These are phyloP conservation scores for Melanchra persicariae DNA, from an alignment of 2,888 invertebrate species.

Conservation along the genomic window DNA sequence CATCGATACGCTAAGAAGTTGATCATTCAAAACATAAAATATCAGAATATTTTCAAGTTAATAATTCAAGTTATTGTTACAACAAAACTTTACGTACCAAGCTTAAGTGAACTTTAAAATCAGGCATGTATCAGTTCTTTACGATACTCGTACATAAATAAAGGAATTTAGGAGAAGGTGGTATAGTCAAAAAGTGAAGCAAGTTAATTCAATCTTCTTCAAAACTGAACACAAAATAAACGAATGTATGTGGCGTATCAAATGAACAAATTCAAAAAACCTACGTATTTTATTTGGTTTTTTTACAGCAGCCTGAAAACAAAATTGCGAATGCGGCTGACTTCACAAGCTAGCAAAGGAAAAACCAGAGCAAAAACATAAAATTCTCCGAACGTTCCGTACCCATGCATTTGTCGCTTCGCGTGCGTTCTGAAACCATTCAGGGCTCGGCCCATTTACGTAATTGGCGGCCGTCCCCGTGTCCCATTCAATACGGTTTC, in stretches of 20 bases:
- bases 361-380: constrained; percentile 25
- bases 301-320: not conserved
- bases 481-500: constrained; percentile 54
- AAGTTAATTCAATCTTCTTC: not conserved
- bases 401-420: constrained; percentile 36
- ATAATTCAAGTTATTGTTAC: not conserved
- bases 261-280: not conserved
- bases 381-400: constrained; percentile 10
- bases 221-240: not conserved
- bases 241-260: too few relatives aligned
- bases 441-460: constrained; percentile 57
- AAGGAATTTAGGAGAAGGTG: not conserved
- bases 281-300: not conserved
- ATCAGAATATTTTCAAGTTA: too few relatives aligned
- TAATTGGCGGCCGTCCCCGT: constrained; percentile 55
- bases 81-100: constrained; percentile 1
- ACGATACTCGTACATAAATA: not conserved
- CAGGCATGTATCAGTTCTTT: constrained; percentile 1
- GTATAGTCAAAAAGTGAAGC: too few relatives aligned
- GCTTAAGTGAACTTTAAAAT: too few relatives aligned
- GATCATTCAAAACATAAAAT: too few relatives aligned
- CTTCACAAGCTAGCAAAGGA: constrained; percentile 1
- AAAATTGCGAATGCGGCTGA: constrained; percentile 16
- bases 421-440: constrained; percentile 55
- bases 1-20: too few relatives aligned